Conservation (phyloP, 2,113 vertebrate genomes). For the Apodemus sylvaticus region DNA sequence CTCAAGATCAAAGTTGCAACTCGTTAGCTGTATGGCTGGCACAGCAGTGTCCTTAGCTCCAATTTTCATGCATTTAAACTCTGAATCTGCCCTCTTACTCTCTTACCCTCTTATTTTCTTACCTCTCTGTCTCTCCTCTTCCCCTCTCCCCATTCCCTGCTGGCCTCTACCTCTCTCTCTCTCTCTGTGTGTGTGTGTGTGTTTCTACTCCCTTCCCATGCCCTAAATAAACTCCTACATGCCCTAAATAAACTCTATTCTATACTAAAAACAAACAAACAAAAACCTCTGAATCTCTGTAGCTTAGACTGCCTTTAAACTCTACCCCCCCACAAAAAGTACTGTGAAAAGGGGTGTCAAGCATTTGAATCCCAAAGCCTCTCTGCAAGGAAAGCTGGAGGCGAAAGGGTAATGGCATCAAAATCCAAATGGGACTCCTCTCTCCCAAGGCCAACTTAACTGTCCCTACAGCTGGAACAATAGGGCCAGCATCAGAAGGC, state of each 20-base stretch:
- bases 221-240: too few relatives aligned
- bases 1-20: background rate
- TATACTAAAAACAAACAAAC: too few relatives aligned
- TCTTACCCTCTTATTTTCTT: too few relatives aligned
- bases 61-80: background rate
- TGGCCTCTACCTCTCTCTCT: too few relatives aligned
- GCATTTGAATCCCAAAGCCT: slow-evolving; percentile 14
- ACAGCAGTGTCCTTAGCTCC: background rate
- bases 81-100: too few relatives aligned
- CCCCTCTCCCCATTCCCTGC: too few relatives aligned
- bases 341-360: background rate
- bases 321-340: background rate
- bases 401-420: background rate
- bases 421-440: background rate
- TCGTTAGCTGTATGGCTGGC: background rate
- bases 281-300: background rate
- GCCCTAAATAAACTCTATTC: too few relatives aligned
- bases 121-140: too few relatives aligned
- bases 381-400: background rate
- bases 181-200: too few relatives aligned
- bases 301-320: background rate
- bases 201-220: too few relatives aligned
- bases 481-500: background rate
- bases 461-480: background rate
- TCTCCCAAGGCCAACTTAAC: background rate